Evolutionary conservation across 2,113 vertebrate species (phyloP), one percentile per base, ranked within the genome.

Genomic region (Garra rufa): DNA sequence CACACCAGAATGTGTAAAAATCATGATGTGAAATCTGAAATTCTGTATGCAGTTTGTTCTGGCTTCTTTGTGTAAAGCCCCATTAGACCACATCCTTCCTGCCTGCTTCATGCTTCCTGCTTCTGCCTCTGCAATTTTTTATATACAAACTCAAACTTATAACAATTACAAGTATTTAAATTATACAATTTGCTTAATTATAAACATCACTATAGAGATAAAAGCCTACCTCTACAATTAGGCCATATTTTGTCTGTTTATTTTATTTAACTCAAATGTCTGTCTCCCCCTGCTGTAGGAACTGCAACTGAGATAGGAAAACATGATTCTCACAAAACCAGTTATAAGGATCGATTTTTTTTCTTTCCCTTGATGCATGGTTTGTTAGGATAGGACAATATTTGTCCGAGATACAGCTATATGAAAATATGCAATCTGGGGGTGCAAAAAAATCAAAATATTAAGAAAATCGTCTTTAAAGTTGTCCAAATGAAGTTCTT

Each of bases 21-120:
- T 76, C 28, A 59, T 78, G 6, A 44, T 24, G 34, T 61, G 43
- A 70, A 81, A 81, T 69, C 61, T 14, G 26, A 55, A 38, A 70
- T 55, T 63, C 1, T 63, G 7, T n/a, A 30, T 1, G 4, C 9
- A 57, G 63, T 79, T 63, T 17, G 59, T 2, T 30, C 48, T 17
- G 61, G 19, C 17, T 44, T 65, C 3, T 43, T 63, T 79, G 85
- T 61, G 65, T 77, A 82, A 30, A 82, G 50, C 83, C 28, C n/a
- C 76, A 70, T 46, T 26, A 85, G 17, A 87, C 89, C 89, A 90
- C 89, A 89, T 90, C 89, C 89, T 90, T 89, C 89, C 89, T 88
- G 67, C 19, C 26, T 61, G 48, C 41, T 55, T 79, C 46, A 57
- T 19, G 83, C 83, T 87, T 90, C 89, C 88, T 90, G 85, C 83